Conservation (phyloP, 2,113 vertebrate genomes). For the Etia nguti region DNA sequence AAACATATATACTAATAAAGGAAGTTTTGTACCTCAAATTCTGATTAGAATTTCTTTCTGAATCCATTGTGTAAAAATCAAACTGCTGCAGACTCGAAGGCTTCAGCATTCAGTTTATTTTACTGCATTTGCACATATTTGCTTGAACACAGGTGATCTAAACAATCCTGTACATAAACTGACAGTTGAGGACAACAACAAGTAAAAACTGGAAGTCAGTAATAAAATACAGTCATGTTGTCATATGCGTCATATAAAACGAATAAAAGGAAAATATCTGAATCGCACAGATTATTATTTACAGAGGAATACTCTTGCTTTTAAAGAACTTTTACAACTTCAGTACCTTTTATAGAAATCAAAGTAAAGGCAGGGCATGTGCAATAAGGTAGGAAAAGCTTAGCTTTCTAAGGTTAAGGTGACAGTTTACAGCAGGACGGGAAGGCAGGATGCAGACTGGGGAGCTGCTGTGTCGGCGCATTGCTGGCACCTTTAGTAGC, state of each 20-base stretch:
- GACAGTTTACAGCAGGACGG: slow-evolving; percentile 34
- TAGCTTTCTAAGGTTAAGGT: slow-evolving; percentile 3
- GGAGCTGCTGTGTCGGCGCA: background rate
- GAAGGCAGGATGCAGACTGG: background rate
- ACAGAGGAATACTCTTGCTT: slow-evolving; percentile 33
- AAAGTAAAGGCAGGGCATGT: slow-evolving; percentile 17
- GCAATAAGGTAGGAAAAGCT: slow-evolving; percentile 41
- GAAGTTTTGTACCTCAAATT: slow-evolving; percentile 40
- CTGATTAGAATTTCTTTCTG: background rate
- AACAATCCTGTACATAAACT: slow-evolving; percentile 6
- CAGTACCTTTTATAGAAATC: slow-evolving; percentile 48
- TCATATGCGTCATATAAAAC: slow-evolving; percentile 30
- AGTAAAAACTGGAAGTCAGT: background rate
- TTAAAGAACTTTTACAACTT: slow-evolving; percentile 34
- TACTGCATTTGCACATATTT: slow-evolving; percentile 55
- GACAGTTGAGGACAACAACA: background rate
- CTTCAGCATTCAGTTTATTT: slow-evolving; percentile 17
- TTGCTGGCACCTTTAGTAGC: slow-evolving; percentile 35
- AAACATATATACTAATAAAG: slow-evolving; percentile 61
- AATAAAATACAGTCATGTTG: slow-evolving; percentile 59
- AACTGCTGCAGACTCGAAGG: background rate
- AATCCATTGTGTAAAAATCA: background rate
- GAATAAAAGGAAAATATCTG: slow-evolving; percentile 10
- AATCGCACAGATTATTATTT: slow-evolving; percentile 38
- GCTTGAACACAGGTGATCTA: background rate